Conservation (phyloP, 2,888 invertebrate species). For the Lymantria monacha region DNA sequence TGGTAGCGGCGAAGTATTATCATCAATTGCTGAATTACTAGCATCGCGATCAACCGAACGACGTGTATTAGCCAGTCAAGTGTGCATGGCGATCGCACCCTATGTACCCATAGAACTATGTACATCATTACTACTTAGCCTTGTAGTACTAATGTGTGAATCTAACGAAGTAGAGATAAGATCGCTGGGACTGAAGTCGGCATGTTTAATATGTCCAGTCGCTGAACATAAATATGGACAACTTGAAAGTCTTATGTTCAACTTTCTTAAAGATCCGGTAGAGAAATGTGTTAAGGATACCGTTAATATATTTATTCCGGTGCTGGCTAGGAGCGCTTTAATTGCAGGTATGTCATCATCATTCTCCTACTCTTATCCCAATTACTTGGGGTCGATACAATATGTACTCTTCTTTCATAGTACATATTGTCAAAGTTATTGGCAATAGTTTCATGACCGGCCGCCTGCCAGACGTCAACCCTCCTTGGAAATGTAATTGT, state of each 20-base stretch:
- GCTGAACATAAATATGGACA: slow-evolving; percentile 71
- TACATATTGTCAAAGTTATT: no score
- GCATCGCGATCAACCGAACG: slow-evolving; percentile 65
- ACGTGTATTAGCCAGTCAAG: slow-evolving; percentile 65
- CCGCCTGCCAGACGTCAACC: no score
- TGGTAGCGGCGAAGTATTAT: slow-evolving; percentile 70
- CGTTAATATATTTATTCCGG: slow-evolving; percentile 61
- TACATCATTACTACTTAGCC: slow-evolving; percentile 70
- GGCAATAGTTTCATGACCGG: no score
- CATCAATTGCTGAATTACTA: slow-evolving; percentile 67
- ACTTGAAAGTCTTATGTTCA: slow-evolving; percentile 70
- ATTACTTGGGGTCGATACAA: no score
- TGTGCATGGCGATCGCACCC: slow-evolving; percentile 70
- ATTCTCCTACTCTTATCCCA: no score
- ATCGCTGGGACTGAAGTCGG: slow-evolving; percentile 62
- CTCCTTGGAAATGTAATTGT: no score
- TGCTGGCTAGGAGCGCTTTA: slow-evolving; percentile 70
- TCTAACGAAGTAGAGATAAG: slow-evolving; percentile 69
- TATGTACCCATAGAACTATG: slow-evolving; percentile 73
- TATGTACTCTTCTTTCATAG: no score
- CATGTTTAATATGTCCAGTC: slow-evolving; percentile 67
- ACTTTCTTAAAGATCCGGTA: slow-evolving; percentile 64
- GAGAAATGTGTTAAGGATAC: slow-evolving; percentile 68
- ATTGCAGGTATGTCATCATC: slow-evolving; percentile 60
- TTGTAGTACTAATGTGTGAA: slow-evolving; percentile 74